Evolutionary conservation across 92 coral and sea anemone species (phyloP), one percentile per base, ranked within the genome.

Genomic region (Siderastrea radians): DNA sequence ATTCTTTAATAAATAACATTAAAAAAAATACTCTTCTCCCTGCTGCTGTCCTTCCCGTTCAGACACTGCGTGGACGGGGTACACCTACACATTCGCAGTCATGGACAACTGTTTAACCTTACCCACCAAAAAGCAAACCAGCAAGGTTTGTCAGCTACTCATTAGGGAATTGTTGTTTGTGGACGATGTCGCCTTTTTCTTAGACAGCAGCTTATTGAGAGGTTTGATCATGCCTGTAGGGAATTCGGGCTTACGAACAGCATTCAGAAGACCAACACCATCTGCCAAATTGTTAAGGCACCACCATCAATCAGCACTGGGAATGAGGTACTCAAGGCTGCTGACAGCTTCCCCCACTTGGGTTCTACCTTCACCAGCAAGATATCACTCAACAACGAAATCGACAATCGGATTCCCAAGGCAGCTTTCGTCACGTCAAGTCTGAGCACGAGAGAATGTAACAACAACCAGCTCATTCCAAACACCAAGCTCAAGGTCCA

Each of bases 231-330:
- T 11, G 87, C 93, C 49, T 90, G 90, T 78, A 63, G 44, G 14
- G 83, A 90, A 16, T 86, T 90, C 57, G 93, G 88, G 10, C 72
- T 86, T 5, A 90, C 51, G 10, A 86, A 79, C 81, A 90, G 93
- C 83, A 7, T 90, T 53, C 50, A 79, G 72, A 87, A 87, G 85
- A 80, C 91, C 1, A 87, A 86, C 43, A 46, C 81, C 63, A 9
- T 60, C 8, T 50, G 45, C 71, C 70, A 82, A 53, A 78, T 61
- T 53, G 77, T 64, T 12, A 51, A 45, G 13, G 11, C 77, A 5
- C 12, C 63, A 3, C 79, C 79, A 1, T 0, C 16, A 58, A 83
- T 83, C 71, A 54, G 38, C 78, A 83, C 57, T 54, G 62, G 26
- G 13, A 64, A 61, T 51, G 6, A 9, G 45, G 62, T 10, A 1